Percentiles rank a stretch among this genome's conserved stretches.
These are phyloP conservation scores for Odocoileus virginianus DNA, from an alignment of 2,113 vertebrate species.

Conservation along the genomic window DNA sequence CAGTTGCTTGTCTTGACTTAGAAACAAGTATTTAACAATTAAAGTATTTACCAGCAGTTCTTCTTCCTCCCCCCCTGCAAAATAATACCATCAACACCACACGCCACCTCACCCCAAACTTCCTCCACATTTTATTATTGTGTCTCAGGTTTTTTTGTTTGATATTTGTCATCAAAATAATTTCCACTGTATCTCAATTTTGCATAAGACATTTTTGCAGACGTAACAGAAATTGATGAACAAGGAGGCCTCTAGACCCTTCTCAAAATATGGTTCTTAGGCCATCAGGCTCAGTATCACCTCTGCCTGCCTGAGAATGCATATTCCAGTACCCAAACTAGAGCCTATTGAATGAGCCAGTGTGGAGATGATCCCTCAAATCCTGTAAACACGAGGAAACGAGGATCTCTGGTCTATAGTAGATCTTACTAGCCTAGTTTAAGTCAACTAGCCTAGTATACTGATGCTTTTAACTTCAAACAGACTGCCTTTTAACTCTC, in stretches of 20 bases:
- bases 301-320: background rate
- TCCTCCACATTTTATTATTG: background rate
- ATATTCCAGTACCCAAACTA: background rate
- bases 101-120: background rate
- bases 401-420: background rate
- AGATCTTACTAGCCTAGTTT: background rate
- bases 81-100: background rate
- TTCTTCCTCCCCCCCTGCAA: background rate
- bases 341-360: background rate
- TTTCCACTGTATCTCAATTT: background rate
- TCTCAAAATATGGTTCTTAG: background rate
- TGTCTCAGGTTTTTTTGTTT: background rate
- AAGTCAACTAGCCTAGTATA: background rate
- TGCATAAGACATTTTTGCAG: background rate
- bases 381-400: background rate
- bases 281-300: background rate
- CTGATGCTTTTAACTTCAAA: background rate
- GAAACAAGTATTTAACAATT: background rate
- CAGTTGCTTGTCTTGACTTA: background rate
- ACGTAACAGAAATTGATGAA: background rate
- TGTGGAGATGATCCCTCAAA: background rate
- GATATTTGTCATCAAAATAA: background rate
- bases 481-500: background rate
- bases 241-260: background rate
- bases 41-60: background rate